Base-by-base conservation (phyloP, 2,113 vertebrate species). In the Carassius auratus region DNA sequence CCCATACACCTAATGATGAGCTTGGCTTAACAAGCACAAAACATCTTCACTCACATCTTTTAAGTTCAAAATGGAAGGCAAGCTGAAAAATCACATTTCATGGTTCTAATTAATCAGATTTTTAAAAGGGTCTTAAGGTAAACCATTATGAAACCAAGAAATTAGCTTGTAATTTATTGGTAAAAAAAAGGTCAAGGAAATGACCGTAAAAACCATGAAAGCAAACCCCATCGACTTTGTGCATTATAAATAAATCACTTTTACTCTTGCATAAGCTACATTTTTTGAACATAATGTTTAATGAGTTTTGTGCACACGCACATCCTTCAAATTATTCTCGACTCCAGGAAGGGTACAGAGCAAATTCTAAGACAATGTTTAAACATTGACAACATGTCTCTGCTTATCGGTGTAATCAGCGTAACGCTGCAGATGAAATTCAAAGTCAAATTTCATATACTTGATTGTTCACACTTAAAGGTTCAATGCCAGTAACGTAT, bases 91-190 rank as follows among this genome's bases (percentile, higher is more conserved):
- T 23, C 57, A 23, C 10, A 64, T 80, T 76, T 80, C 36, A 79
- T 42, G 1, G 1, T 62, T 8, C 3, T 2, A n/a, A 21, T 48
- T 23, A 36, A 71, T 4, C 5, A 75, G 6, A 50, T 15, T 30
- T 75, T 23, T 71, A 33, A 78, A 57, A 59, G 50, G 50, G 50
- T 52, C 50, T 52, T 52, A 26, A 81, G 38, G 45, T 52, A 52
- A 76, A 59, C 83, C 55, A 64, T 81, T 45, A 71, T 26, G 61
- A 87, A 82, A 86, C 69, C 61, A 84, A 83, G 71, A 84, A 86
- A 88, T 75, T 73, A 79, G 45, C 23, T 89, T 85, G 83, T 81
- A 91, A 87, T 89, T 90, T 90, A 88, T 89, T 91, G 48, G 87
- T 88, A 87, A 64, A 86, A 26, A 26, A 86, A 30, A 38, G 75